A percentile compares a stretch with the other conserved stretches of the same genome.
Conservation (phyloP, 2,113 vertebrate species). For the Holacanthus passer region DNA sequence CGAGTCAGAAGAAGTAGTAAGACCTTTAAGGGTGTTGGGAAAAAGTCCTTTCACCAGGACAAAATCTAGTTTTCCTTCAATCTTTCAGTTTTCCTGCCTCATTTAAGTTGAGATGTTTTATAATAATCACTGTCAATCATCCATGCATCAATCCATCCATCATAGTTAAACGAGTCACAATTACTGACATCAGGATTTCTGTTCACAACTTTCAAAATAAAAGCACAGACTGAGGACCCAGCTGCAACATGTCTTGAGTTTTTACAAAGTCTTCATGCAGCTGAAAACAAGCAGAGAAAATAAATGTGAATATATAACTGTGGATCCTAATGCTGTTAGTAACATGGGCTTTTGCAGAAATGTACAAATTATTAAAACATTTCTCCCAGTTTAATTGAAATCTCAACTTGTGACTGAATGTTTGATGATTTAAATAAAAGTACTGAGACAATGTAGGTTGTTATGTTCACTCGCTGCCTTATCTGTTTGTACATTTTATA, state of each 20-base stretch:
- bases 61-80: neutral
- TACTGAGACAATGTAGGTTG: too few species aligned
- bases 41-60: neutral
- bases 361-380: too few species aligned
- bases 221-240: conserved; percentile 1
- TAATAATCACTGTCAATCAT: neutral
- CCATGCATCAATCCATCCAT: conserved; percentile 3
- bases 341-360: too few species aligned
- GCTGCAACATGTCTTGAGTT: too few species aligned
- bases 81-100: conserved; percentile 1
- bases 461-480: too few species aligned
- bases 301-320: too few species aligned
- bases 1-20: neutral
- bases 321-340: too few species aligned
- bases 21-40: neutral
- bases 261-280: neutral
- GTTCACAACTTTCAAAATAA: conserved; percentile 37
- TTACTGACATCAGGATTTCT: neutral
- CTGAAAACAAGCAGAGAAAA: neutral
- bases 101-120: neutral
- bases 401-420: too few species aligned
- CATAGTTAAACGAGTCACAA: neutral
- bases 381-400: neutral
- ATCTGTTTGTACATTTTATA: neutral
- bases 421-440: too few species aligned